Conservation (phyloP, 1,140 invertebrate genomes). For the Drosophila arawakana region DNA sequence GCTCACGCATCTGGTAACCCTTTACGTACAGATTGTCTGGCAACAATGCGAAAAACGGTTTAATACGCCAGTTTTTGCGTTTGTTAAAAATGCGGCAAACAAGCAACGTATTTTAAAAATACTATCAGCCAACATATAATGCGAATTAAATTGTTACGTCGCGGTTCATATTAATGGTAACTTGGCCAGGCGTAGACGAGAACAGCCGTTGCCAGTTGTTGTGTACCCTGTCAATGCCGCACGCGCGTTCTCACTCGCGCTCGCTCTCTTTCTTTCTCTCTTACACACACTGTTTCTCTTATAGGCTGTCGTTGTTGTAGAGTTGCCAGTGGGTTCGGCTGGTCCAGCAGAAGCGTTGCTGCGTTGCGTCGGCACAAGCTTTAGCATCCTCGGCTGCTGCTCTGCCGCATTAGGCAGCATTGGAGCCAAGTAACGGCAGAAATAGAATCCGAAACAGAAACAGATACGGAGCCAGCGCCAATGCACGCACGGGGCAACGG, state of each 20-base stretch:
- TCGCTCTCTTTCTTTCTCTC: not conserved
- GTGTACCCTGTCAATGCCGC: constrained; percentile 28
- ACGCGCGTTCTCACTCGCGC: constrained; percentile 15
- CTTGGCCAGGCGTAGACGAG: constrained; percentile 23
- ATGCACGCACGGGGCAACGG: constrained; percentile 54
- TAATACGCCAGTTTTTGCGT: not conserved
- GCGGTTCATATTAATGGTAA: not conserved
- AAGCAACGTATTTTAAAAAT: constrained; percentile 15
- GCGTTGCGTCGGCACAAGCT: constrained; percentile 22
- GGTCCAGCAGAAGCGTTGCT: constrained; percentile 35
- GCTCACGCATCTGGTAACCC: too few species aligned
- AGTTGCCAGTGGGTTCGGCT: constrained; percentile 39
- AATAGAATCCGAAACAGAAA: constrained; percentile 43
- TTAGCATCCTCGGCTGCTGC: constrained; percentile 41
- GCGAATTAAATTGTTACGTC: constrained; percentile 16
- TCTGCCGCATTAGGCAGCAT: constrained; percentile 35
- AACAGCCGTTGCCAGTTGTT: constrained; percentile 26
- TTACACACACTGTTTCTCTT: constrained; percentile 8
- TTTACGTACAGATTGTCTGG: not conserved
- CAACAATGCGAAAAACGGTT: not conserved
- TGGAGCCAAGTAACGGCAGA: constrained; percentile 31
- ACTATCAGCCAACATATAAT: not conserved
- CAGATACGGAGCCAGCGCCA: constrained; percentile 51
- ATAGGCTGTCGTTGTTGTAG: constrained; percentile 25
- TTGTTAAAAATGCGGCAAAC: not conserved